Conservation (phyloP, 2,888 invertebrate species). For the Chrysolina americana region DNA sequence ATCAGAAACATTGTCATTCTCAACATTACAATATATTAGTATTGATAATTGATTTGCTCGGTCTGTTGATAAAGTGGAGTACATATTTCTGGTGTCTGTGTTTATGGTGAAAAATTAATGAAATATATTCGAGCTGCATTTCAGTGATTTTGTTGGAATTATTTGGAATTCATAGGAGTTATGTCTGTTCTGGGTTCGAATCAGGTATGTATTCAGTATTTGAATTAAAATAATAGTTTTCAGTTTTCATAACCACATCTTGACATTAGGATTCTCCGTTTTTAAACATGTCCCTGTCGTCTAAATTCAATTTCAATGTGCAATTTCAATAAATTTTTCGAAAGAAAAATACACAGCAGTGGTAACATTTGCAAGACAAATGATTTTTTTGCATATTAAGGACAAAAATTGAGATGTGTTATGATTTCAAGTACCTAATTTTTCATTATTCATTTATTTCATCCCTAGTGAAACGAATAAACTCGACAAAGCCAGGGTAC, state of each 20-base stretch:
- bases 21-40: constrained; percentile 7
- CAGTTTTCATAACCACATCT: not conserved
- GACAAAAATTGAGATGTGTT: too few relatives aligned
- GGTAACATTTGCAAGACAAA: too few relatives aligned
- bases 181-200: constrained; percentile 45
- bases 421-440: too few relatives aligned
- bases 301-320: too few relatives aligned
- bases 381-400: too few relatives aligned
- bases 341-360: too few relatives aligned
- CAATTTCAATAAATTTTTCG: too few relatives aligned
- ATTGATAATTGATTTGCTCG: not conserved
- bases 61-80: not conserved
- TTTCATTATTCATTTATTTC: too few relatives aligned
- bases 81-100: not conserved
- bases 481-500: too few relatives aligned
- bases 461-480: too few relatives aligned
- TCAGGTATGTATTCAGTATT: constrained; percentile 31
- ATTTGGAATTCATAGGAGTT: not conserved
- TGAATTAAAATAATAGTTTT: not conserved
- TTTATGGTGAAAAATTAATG: not conserved
- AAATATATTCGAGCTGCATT: constrained; percentile 2
- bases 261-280: too few relatives aligned
- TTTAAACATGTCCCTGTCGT: too few relatives aligned
- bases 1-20: not conserved
- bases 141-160: not conserved